phyloP scores from a whole-genome alignment of 2,113 vertebrate genomes.

The Girardinichthys multiradiatus region DNA sequence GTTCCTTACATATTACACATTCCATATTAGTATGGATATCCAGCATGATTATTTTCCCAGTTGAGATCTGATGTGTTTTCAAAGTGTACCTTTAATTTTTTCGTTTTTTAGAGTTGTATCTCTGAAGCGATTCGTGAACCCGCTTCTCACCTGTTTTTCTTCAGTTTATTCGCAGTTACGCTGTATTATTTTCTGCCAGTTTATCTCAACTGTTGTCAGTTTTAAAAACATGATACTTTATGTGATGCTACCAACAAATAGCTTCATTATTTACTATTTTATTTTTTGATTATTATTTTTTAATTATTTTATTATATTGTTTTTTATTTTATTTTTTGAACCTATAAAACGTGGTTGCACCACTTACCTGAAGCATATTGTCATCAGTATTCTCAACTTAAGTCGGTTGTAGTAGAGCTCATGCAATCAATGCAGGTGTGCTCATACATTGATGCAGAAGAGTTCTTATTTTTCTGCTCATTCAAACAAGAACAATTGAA shows the following conservation, averaged over 20 bases:
- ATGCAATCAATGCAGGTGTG: background rate
- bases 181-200: background rate
- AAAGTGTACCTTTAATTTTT: too few species aligned
- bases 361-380: background rate
- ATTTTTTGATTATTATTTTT: background rate
- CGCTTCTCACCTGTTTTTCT: background rate
- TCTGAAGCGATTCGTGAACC: background rate
- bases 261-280: background rate
- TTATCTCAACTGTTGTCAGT: background rate
- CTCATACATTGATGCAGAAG: background rate
- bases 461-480: background rate
- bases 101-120: conserved; percentile 1
- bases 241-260: background rate
- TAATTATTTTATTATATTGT: too few species aligned
- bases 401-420: background rate
- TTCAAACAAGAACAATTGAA: conserved; percentile 1
- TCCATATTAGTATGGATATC: too few species aligned
- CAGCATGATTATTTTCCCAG: too few species aligned
- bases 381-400: background rate
- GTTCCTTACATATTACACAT: too few species aligned
- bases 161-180: background rate
- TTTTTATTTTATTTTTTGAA: background rate
- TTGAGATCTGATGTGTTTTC: too few species aligned
- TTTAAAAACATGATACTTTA: background rate
- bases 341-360: background rate